Evolutionary conservation across 2,888 invertebrate species (phyloP).

Genomic region (Priocnemis perturbator): DNA sequence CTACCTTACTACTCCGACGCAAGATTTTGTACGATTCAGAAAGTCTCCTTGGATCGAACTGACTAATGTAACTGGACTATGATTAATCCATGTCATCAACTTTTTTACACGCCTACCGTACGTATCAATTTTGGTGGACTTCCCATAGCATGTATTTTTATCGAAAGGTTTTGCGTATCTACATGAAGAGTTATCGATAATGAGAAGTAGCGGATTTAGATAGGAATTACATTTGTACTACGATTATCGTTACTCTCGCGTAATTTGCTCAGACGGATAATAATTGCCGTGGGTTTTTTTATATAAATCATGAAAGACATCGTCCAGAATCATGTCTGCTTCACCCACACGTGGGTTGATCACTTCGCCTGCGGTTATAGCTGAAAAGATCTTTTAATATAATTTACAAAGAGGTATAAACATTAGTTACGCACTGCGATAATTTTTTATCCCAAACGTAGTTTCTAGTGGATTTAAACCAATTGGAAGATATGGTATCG

Average conservation of each 20-base stretch:
- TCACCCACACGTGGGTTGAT: slow-evolving; percentile 74
- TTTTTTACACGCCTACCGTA: slow-evolving; percentile 45
- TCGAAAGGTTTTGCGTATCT: slow-evolving; percentile 55
- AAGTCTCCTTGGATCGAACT: slow-evolving; percentile 51
- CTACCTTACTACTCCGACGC: slow-evolving; percentile 42
- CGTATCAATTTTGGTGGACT: slow-evolving; percentile 24
- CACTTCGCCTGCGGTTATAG: slow-evolving; percentile 60
- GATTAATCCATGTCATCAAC: slow-evolving; percentile 48
- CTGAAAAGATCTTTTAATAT: slow-evolving; percentile 8
- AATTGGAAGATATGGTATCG: slow-evolving; percentile 73
- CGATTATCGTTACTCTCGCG: slow-evolving; percentile 66
- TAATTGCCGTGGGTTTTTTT: slow-evolving; percentile 76
- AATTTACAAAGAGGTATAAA: slow-evolving; percentile 4
- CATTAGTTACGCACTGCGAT: slow-evolving; percentile 44
- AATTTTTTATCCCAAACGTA: slow-evolving; percentile 71
- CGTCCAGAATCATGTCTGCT: slow-evolving; percentile 67
- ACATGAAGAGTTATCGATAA: slow-evolving; percentile 11
- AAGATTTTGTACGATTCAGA: slow-evolving; percentile 31
- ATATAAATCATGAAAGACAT: slow-evolving; percentile 75
- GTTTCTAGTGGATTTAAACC: slow-evolving; percentile 72
- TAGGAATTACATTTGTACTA: background rate
- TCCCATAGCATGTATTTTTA: slow-evolving; percentile 44
- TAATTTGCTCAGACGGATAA: slow-evolving; percentile 73
- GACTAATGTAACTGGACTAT: slow-evolving; percentile 44
- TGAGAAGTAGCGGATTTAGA: background rate